A percentile compares a stretch with the other conserved stretches of the same genome.
phyloP scores from a whole-genome alignment of 2,888 invertebrate genomes.

The Drosophila atroscutellata region DNA sequence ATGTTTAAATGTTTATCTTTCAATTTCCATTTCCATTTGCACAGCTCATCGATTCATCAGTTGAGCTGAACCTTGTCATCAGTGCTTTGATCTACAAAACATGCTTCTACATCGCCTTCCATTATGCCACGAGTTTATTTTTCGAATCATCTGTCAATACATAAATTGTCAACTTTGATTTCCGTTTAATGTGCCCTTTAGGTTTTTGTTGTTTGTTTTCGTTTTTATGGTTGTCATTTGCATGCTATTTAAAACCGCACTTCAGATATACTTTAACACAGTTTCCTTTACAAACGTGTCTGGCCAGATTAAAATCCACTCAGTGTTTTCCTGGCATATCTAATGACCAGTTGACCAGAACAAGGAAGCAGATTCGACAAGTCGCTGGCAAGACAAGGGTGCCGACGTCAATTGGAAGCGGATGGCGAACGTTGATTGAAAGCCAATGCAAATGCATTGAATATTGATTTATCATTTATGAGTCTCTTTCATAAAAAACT shows the following conservation, averaged over 20 bases:
- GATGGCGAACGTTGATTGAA: slow-evolving; percentile 21
- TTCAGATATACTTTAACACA: slow-evolving; percentile 4
- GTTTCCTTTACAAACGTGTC: slow-evolving; percentile 38
- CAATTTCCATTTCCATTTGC: slow-evolving; percentile 58
- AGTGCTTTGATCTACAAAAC: slow-evolving; percentile 16
- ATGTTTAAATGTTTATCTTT: slow-evolving; percentile 50
- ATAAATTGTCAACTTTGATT: slow-evolving; percentile 24
- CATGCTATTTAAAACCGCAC: slow-evolving; percentile 19
- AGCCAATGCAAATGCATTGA: slow-evolving; percentile 26
- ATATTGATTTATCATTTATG: slow-evolving; percentile 12
- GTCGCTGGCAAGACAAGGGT: slow-evolving; percentile 32
- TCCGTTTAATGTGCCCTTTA: not conserved
- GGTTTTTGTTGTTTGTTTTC: not conserved
- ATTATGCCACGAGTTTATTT: slow-evolving; percentile 23
- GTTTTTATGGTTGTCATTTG: slow-evolving; percentile 23
- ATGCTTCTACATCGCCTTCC: not conserved
- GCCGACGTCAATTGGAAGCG: slow-evolving; percentile 26
- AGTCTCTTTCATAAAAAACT: not conserved
- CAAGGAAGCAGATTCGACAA: slow-evolving; percentile 46
- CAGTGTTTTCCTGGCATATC: slow-evolving; percentile 21
- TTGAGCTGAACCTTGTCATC: not conserved
- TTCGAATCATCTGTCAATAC: slow-evolving; percentile 12
- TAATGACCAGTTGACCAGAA: slow-evolving; percentile 34
- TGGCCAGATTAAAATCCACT: slow-evolving; percentile 25
- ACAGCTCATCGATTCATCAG: slow-evolving; percentile 11